These are phyloP conservation scores for Dendrophyllia cribrosa DNA, from an alignment of 64 coral and sea anemone genomes.

Conservation along the genomic window DNA sequence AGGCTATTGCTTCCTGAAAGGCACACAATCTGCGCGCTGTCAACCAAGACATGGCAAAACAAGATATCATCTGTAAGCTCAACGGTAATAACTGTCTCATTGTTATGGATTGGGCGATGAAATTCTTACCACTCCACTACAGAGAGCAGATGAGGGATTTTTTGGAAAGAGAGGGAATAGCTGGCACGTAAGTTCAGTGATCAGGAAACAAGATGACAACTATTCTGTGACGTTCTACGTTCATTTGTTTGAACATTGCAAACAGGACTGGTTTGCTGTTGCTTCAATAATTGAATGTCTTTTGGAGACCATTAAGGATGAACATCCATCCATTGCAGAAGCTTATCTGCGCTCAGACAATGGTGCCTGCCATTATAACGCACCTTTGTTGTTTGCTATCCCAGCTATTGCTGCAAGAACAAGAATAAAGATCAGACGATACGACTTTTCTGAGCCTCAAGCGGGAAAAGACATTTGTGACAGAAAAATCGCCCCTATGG, in stretches of 20 bases:
- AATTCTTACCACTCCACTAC: constrained; percentile 46
- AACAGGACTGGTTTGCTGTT: neutral
- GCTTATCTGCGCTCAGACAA: constrained; percentile 1
- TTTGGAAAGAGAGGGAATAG: neutral
- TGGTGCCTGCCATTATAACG: neutral
- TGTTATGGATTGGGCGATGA: constrained; percentile 67
- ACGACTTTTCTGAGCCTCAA: constrained; percentile 4
- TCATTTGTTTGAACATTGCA: neutral
- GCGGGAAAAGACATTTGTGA: constrained; percentile 13
- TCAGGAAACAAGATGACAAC: neutral
- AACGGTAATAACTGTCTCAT: constrained; percentile 31
- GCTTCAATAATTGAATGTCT: neutral
- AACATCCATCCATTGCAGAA: neutral
- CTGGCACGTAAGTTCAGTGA: neutral
- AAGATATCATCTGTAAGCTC: constrained; percentile 34
- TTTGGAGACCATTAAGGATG: neutral
- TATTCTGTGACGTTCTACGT: neutral
- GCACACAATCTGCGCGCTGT: neutral
- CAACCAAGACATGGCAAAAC: constrained; percentile 56
- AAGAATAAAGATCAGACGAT: neutral
- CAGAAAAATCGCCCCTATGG: constrained; percentile 2
- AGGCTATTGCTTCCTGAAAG: constrained; percentile 2
- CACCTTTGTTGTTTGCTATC: neutral
- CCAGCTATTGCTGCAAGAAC: neutral
- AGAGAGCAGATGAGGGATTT: constrained; percentile 13